Evolutionary conservation across 1,140 invertebrate species (phyloP).

Genomic region (Drosophila sucinea): DNA sequence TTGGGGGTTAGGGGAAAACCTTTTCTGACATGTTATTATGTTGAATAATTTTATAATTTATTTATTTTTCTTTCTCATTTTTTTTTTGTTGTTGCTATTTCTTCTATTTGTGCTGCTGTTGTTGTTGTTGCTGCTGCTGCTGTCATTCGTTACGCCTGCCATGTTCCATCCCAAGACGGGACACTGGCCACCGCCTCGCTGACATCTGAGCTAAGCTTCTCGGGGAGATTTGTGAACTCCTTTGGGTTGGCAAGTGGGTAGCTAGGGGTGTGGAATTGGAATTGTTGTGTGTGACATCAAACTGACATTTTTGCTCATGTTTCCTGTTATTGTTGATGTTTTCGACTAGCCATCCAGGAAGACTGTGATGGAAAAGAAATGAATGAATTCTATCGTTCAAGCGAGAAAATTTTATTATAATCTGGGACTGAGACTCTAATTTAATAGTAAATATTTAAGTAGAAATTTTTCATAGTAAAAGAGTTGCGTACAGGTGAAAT

Average conservation of each 20-base stretch:
- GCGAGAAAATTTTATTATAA: neutral
- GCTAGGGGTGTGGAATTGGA: neutral
- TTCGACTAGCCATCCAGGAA: neutral
- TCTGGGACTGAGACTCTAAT: neutral
- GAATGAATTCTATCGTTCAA: neutral
- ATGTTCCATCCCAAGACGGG: conserved; percentile 18
- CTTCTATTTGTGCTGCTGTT: neutral
- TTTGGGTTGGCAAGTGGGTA: neutral
- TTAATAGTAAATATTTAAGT: neutral
- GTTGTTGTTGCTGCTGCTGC: neutral
- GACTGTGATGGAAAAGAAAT: neutral
- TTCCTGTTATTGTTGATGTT: conserved; percentile 13
- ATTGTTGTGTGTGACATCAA: conserved; percentile 18
- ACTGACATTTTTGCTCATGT: conserved; percentile 16
- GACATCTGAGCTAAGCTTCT: conserved; percentile 19
- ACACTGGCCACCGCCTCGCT: neutral
- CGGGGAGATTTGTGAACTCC: conserved; percentile 6
- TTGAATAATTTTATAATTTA: conserved; percentile 77
- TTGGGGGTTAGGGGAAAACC: neutral
- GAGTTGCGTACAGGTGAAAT: too few relatives aligned
- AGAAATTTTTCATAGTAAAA: too few relatives aligned
- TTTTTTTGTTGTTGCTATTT: conserved; percentile 3
- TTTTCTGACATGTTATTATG: conserved; percentile 64
- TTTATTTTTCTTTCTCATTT: conserved; percentile 50
- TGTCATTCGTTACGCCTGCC: conserved; percentile 52